phyloP scores from a whole-genome alignment of 2,113 vertebrate genomes.

The Dendrocopos noguchii region DNA sequence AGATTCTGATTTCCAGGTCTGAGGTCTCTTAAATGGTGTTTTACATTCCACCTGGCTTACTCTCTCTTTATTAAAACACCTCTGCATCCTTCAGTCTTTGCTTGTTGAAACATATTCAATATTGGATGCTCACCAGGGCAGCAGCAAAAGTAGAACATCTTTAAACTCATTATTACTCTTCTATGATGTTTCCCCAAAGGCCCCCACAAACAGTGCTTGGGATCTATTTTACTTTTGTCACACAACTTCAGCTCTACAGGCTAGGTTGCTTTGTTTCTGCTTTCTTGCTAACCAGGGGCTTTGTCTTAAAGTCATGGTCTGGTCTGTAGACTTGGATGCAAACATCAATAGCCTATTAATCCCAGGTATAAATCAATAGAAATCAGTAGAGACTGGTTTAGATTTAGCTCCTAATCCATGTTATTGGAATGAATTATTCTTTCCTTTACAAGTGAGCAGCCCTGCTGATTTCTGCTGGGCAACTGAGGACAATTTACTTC shows the following conservation, averaged over 20 bases:
- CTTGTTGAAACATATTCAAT: neutral
- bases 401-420: neutral
- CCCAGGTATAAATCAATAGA: neutral
- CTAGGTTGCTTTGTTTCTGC: neutral
- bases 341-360: constrained; percentile 14
- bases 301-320: neutral
- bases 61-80: neutral
- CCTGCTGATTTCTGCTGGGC: neutral
- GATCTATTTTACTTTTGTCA: neutral
- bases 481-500: neutral
- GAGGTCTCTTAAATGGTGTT: neutral
- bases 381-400: neutral
- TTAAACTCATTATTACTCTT: neutral
- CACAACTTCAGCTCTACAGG: neutral
- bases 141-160: neutral
- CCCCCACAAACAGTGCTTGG: neutral
- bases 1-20: neutral
- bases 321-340: neutral
- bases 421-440: neutral
- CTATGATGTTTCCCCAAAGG: neutral
- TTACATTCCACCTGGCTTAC: neutral
- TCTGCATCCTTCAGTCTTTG: neutral
- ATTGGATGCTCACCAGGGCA: neutral
- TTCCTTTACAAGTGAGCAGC: neutral
- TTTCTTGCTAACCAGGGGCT: neutral